These are phyloP conservation scores for Prochilodus magdalenae DNA, from an alignment of 2,113 vertebrate species.

Conservation along the genomic window DNA sequence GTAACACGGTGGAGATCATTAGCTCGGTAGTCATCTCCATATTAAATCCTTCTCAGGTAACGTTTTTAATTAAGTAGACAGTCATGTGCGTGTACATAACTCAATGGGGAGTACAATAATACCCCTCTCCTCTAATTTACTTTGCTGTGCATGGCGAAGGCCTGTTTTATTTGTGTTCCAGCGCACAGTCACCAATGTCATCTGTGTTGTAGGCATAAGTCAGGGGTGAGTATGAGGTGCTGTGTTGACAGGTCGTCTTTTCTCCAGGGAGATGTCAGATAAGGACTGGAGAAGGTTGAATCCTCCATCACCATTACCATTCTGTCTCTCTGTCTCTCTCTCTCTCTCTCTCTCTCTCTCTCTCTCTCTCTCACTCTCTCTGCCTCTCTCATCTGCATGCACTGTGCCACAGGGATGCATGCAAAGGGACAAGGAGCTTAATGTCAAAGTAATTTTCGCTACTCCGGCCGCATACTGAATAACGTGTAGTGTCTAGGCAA, in stretches of 20 bases:
- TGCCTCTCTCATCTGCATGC: constrained; percentile 67
- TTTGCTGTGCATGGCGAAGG: constrained; percentile 27
- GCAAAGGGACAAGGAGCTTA: constrained; percentile 62
- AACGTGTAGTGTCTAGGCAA: constrained; percentile 38
- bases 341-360: constrained; percentile 54
- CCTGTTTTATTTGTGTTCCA: constrained; percentile 45
- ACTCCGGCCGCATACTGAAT: constrained; percentile 65
- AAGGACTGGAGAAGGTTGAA: constrained; percentile 74
- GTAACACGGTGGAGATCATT: constrained; percentile 26
- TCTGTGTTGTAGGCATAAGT: constrained; percentile 55
- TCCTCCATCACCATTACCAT: constrained; percentile 68
- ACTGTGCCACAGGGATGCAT: constrained; percentile 52
- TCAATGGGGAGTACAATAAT: constrained; percentile 29
- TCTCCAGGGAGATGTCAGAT: constrained; percentile 69
- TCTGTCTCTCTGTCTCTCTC: constrained; percentile 54
- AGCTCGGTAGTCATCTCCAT: constrained; percentile 26
- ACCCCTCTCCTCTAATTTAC: constrained; percentile 41
- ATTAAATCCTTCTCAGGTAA: constrained; percentile 46
- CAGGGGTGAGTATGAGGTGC: constrained; percentile 53
- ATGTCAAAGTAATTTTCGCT: constrained; percentile 72
- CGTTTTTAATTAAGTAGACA: constrained; percentile 48
- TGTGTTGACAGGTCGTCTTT: constrained; percentile 57
- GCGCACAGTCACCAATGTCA: constrained; percentile 53
- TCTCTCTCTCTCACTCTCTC: constrained; percentile 55
- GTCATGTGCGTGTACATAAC: constrained; percentile 34